Evolutionary conservation across 2,888 invertebrate genomes (phyloP).

Genomic region (Deilephila elpenor): DNA sequence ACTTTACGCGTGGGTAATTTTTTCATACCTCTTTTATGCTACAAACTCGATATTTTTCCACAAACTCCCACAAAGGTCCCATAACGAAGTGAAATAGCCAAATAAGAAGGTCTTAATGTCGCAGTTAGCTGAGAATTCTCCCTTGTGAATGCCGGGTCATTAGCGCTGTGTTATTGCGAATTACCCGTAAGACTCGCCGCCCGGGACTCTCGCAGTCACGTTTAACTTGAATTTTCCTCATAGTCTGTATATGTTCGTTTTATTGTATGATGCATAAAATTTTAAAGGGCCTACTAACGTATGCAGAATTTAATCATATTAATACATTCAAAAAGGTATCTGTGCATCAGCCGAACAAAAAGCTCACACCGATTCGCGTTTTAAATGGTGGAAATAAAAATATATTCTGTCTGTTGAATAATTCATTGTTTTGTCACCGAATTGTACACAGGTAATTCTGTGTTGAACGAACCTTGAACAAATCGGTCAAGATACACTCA

Average conservation of each 20-base stretch:
- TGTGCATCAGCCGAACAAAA: constrained; percentile 27
- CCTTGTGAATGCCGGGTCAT: constrained; percentile 80
- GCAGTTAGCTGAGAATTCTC: constrained; percentile 79
- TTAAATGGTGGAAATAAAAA: constrained; percentile 22
- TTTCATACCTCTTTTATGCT: constrained; percentile 16
- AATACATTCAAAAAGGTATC: constrained; percentile 49
- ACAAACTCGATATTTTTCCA: constrained; percentile 65
- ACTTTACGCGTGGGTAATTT: constrained; percentile 15
- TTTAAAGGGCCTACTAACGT: constrained; percentile 43
- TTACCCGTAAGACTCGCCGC: constrained; percentile 66
- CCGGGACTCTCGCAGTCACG: constrained; percentile 62
- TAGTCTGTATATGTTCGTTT: constrained; percentile 53
- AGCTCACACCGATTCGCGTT: constrained; percentile 10
- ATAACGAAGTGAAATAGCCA: constrained; percentile 81
- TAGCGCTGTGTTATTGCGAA: constrained; percentile 81
- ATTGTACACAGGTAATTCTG: constrained; percentile 26
- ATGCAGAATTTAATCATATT: constrained; percentile 61
- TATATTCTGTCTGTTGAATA: constrained; percentile 21
- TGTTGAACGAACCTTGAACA: constrained; percentile 26
- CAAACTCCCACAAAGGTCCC: constrained; percentile 69
- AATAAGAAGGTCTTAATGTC: constrained; percentile 82
- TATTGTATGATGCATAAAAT: constrained; percentile 53
- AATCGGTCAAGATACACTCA: constrained; percentile 27
- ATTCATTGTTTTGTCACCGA: constrained; percentile 25
- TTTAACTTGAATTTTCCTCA: constrained; percentile 75